Conservation (phyloP, 2,113 vertebrate species). For the Chloebia gouldiae region DNA sequence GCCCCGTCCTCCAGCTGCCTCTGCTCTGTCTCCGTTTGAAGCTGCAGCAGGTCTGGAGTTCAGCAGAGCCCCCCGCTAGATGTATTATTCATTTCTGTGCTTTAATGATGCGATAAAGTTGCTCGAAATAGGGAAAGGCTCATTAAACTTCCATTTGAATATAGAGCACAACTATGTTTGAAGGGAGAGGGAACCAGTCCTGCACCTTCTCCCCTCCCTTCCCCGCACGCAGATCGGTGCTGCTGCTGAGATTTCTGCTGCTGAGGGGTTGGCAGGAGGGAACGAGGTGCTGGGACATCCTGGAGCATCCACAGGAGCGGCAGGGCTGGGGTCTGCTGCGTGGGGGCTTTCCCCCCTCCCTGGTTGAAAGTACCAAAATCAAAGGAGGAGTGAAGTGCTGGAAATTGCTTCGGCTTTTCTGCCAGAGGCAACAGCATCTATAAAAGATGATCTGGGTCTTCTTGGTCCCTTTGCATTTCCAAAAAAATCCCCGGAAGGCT, state of each 20-base stretch:
- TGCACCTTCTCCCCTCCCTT: neutral
- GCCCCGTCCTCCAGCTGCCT: neutral
- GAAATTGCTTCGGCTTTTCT: neutral
- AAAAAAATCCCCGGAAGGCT: neutral
- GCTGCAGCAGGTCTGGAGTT: slow-evolving; percentile 73
- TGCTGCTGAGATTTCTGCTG: neutral
- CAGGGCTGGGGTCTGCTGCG: neutral
- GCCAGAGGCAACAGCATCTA: neutral
- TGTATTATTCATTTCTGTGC: slow-evolving; percentile 80
- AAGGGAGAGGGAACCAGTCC: slow-evolving; percentile 54
- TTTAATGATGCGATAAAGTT: slow-evolving; percentile 84
- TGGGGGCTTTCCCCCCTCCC: neutral
- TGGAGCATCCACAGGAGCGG: neutral
- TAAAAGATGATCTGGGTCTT: slow-evolving; percentile 30
- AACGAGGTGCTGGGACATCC: neutral
- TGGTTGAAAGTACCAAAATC: neutral
- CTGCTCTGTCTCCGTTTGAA: slow-evolving; percentile 64
- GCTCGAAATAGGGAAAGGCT: slow-evolving; percentile 78
- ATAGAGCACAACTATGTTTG: slow-evolving; percentile 74
- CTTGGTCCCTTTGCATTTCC: neutral
- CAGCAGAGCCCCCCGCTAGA: slow-evolving; percentile 75
- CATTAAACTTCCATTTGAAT: slow-evolving; percentile 83
- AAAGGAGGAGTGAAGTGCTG: neutral
- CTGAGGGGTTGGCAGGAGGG: neutral
- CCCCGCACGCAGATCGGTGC: neutral